Evolutionary conservation across 2,113 vertebrate species (phyloP), one percentile per base, ranked within the genome.

Genomic region (Cathartes aura): DNA sequence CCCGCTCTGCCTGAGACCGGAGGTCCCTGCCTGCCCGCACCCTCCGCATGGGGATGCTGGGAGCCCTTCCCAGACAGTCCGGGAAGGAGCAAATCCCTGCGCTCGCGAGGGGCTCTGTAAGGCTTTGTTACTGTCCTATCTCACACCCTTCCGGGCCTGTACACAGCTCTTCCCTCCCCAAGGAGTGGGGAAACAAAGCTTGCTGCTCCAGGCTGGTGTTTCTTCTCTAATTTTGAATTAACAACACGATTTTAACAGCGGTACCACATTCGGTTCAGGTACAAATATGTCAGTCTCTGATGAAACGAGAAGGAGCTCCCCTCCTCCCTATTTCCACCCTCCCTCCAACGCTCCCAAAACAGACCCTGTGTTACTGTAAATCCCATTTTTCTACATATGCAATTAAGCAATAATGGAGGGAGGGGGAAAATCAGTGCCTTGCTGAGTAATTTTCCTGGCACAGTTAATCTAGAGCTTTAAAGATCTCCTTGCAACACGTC

Each of bases 101-200:
- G 1, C 50, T 72, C 2, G 0, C 0, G 0, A 34, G 15, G 30
- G 45, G 45, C 52, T 85, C 23, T 27, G 26, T 6, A 38, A 56
- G 36, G 32, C 29, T 68, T 68, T 34, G 17, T 68, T 1, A 0
- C 43, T 47, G 30, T 22, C 50, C 52, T 5, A 0, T 48, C 78
- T 38, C 30, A 24, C 24, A 8, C 26, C 5, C 30, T 48, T n/a
- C 47, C 38, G 43, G 42, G 34, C 17, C 72, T 6, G 34, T 6
- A 13, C 66, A 40, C 18, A 67, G 64, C 52, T 40, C 17, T 30
- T 38, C 27, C 43, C 38, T 59, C 43, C n/a, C 53, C 38, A 15
- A 6, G 30, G 48, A 47, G 15, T 1, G 2, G 22, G 30, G 34
- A 40, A 24, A 40, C 1, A 13, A 40, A 45, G 4, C 40, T 53